Evolutionary conservation across 1,140 invertebrate genomes (phyloP).

Genomic region (Danaus plexippus): DNA sequence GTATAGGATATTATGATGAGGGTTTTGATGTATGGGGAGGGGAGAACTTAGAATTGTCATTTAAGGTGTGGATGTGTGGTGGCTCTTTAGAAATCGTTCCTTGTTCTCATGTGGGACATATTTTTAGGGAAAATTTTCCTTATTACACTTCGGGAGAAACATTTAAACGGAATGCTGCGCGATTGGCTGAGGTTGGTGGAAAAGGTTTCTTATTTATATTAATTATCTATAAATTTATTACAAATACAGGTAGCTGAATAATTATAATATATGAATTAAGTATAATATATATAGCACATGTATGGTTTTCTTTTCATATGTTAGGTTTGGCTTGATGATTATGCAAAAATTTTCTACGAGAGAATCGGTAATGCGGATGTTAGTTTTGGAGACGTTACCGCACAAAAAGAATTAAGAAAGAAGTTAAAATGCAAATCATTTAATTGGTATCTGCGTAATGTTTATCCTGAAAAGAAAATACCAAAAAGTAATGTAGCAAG

Average conservation of each 20-base stretch:
- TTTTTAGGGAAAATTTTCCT: conserved; percentile 94
- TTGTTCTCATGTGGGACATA: conserved; percentile 98
- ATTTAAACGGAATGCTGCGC: conserved; percentile 92
- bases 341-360: conserved; percentile 98
- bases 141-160: conserved; percentile 93
- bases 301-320: too few relatives aligned
- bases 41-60: conserved; percentile 97
- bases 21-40: conserved; percentile 99
- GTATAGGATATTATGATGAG: conserved; percentile 95
- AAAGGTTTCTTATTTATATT: too few relatives aligned
- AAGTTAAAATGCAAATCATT: conserved; percentile 93
- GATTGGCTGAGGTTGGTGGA: conserved; percentile 77
- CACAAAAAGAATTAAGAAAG: conserved; percentile 81
- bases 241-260: neutral
- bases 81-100: conserved; percentile 95
- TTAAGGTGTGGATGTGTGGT: conserved; percentile 91
- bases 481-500: conserved; percentile 94
- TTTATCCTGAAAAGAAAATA: conserved; percentile 97
- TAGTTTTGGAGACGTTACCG: conserved; percentile 93
- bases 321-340: conserved; percentile 96
- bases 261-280: conserved; percentile 2
- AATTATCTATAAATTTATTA: conserved; percentile 2
- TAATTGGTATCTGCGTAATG: conserved; percentile 97
- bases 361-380: conserved; percentile 95
- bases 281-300: conserved; percentile 7